phyloP scores from a whole-genome alignment of 2,888 invertebrate species.

The Cheiracanthium punctorium region DNA sequence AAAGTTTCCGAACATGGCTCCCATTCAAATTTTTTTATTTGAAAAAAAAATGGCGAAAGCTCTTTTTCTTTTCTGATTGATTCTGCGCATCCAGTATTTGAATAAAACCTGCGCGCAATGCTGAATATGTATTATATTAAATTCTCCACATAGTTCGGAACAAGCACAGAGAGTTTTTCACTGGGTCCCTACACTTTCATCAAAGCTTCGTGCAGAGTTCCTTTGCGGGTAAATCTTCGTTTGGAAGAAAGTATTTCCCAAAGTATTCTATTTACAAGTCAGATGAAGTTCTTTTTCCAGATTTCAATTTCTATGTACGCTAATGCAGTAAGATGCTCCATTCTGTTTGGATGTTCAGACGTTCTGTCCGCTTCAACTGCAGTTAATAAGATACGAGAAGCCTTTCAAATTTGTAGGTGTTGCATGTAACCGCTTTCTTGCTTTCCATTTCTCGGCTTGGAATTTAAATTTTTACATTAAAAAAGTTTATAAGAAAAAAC shows the following conservation, averaged over 20 bases:
- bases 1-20: no score
- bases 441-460: no score
- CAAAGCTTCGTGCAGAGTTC: neutral
- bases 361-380: neutral
- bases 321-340: neutral
- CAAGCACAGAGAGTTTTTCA: neutral
- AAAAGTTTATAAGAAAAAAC: no score
- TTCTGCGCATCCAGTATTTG: neutral
- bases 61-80: neutral
- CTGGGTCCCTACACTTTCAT: neutral
- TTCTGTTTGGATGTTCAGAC: neutral
- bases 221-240: neutral
- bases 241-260: neutral
- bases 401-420: neutral
- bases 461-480: no score
- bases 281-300: neutral
- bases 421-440: no score
- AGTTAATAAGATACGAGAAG: neutral
- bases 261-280: conserved; percentile 10
- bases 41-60: no score
- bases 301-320: neutral
- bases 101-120: neutral
- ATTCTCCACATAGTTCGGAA: neutral
- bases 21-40: no score
- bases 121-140: conserved; percentile 12